Percentiles rank a stretch among this genome's conserved stretches.
These are phyloP conservation scores for Acanthosepion esculentum DNA, from an alignment of 2,888 invertebrate species.

Conservation along the genomic window DNA sequence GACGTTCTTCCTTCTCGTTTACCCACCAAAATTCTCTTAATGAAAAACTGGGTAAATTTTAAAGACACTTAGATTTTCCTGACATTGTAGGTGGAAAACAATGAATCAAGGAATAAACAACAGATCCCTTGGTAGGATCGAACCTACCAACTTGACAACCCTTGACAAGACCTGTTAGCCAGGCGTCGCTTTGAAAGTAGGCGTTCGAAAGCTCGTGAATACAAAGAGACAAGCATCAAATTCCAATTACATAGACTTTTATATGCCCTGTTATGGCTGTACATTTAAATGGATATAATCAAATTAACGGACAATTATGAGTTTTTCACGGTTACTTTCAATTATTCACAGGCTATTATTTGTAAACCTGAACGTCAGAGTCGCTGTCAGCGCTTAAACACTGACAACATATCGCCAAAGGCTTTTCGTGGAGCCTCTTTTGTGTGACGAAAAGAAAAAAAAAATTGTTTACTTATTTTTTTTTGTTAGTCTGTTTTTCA, in stretches of 20 bases:
- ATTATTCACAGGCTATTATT: neutral
- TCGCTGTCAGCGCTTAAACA: neutral
- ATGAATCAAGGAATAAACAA: too few species aligned
- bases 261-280: neutral
- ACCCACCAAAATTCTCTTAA: too few species aligned
- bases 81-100: too few species aligned
- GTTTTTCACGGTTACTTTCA: neutral
- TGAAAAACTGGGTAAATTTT: too few species aligned
- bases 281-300: neutral
- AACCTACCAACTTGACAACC: too few species aligned
- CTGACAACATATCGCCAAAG: neutral
- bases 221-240: neutral
- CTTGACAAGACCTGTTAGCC: neutral
- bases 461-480: neutral
- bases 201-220: neutral
- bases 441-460: neutral
- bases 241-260: neutral
- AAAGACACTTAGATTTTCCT: too few species aligned
- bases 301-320: neutral
- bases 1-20: too few species aligned
- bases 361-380: neutral
- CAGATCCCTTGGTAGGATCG: too few species aligned
- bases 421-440: neutral
- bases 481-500: too few species aligned
- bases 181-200: neutral